These are phyloP conservation scores for Chrysina gloriosa DNA, from an alignment of 2,888 invertebrate species.

Conservation along the genomic window DNA sequence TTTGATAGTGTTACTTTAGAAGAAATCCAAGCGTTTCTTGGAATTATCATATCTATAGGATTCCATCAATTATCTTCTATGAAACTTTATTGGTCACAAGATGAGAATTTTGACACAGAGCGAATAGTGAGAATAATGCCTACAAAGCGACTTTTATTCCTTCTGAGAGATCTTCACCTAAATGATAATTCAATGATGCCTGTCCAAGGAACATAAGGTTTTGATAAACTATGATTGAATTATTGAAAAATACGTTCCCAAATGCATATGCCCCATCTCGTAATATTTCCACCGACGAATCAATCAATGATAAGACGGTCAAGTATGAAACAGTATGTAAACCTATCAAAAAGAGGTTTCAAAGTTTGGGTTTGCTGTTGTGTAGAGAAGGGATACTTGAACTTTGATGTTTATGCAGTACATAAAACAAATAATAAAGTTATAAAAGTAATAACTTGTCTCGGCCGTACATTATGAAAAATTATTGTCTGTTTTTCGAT, in stretches of 20 bases:
- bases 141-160: too few species aligned
- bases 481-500: neutral
- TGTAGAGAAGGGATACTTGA: neutral
- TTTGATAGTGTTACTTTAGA: too few species aligned
- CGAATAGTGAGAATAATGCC: too few species aligned
- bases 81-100: too few species aligned
- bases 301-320: neutral
- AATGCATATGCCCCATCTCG: neutral
- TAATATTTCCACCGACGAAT: neutral
- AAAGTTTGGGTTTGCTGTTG: neutral
- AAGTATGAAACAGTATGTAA: neutral
- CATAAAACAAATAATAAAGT: neutral
- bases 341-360: neutral
- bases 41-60: too few species aligned
- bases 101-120: too few species aligned
- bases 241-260: neutral
- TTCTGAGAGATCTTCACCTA: neutral
- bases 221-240: neutral
- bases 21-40: too few species aligned
- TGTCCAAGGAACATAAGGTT: too few species aligned
- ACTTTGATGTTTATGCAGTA: neutral
- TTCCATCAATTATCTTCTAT: too few species aligned
- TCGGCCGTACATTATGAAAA: neutral
- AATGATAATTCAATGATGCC: too few species aligned
- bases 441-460: neutral